phyloP scores from a whole-genome alignment of 1,140 invertebrate species.

The Nylanderia fulva region DNA sequence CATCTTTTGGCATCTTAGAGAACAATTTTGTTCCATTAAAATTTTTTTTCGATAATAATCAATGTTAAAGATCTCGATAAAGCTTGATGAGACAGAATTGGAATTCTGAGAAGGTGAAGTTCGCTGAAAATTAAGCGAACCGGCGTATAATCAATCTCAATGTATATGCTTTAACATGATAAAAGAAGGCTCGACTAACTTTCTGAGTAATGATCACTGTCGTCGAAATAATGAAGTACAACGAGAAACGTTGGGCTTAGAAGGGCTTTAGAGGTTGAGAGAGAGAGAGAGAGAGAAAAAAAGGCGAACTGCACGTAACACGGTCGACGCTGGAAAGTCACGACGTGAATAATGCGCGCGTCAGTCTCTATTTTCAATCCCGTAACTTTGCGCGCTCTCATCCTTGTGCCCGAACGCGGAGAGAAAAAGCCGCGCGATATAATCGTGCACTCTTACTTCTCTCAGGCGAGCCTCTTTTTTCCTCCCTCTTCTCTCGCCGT shows the following conservation, averaged over 20 bases:
- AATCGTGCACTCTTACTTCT: conserved; percentile 26
- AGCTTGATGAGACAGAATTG: background rate
- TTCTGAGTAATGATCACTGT: conserved; percentile 39
- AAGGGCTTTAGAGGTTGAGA: background rate
- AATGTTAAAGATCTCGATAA: background rate
- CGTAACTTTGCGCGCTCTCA: conserved; percentile 35
- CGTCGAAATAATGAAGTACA: conserved; percentile 50
- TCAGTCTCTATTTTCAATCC: conserved; percentile 55
- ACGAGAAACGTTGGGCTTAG: conserved; percentile 20
- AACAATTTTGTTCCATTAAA: background rate
- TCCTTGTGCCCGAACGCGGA: conserved; percentile 16
- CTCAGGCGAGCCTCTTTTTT: conserved; percentile 14
- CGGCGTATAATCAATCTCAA: background rate
- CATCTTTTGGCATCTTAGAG: background rate
- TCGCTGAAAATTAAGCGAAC: background rate
- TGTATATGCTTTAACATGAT: background rate
- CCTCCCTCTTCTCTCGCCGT: too few relatives aligned
- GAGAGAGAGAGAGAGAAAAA: conserved; percentile 12
- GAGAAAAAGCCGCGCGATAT: conserved; percentile 41
- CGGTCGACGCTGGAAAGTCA: conserved; percentile 46
- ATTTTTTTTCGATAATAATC: background rate
- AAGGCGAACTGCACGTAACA: conserved; percentile 26
- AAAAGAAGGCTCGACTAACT: background rate
- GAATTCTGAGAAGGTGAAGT: background rate
- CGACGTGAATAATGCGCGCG: conserved; percentile 44